phyloP scores from a whole-genome alignment of 2,888 invertebrate species.

The Phengaris arion region DNA sequence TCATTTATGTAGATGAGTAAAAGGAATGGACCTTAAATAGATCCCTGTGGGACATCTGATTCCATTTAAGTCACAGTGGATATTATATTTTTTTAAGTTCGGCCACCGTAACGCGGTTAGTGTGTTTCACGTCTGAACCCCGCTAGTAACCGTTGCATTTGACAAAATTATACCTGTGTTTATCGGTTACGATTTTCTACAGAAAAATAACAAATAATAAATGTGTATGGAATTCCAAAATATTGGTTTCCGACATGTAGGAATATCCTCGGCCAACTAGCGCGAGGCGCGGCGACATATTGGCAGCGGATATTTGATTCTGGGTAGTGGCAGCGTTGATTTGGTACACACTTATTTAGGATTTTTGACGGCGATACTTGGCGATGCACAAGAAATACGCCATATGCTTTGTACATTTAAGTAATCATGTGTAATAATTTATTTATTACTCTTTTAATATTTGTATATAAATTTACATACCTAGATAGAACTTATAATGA shows the following conservation, averaged over 20 bases:
- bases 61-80: no score
- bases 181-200: neutral
- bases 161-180: neutral
- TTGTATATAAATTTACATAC: no score
- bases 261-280: slow-evolving; percentile 28
- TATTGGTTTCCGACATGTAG: slow-evolving; percentile 20
- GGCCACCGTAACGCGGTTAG: no score
- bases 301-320: slow-evolving; percentile 39
- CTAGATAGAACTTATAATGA: no score
- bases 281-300: slow-evolving; percentile 28
- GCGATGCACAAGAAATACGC: neutral
- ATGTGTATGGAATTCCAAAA: slow-evolving; percentile 17
- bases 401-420: no score
- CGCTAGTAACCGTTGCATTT: neutral
- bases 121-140: no score
- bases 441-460: no score
- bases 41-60: no score
- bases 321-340: slow-evolving; percentile 33
- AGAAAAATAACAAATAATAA: slow-evolving; percentile 22
- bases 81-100: no score
- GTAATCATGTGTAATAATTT: no score
- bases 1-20: no score
- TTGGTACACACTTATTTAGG: slow-evolving; percentile 33
- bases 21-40: no score
- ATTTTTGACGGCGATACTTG: neutral